Evolutionary conservation across 2,888 invertebrate genomes (phyloP).

Genomic region (Hirtodrosophila histrioides): DNA sequence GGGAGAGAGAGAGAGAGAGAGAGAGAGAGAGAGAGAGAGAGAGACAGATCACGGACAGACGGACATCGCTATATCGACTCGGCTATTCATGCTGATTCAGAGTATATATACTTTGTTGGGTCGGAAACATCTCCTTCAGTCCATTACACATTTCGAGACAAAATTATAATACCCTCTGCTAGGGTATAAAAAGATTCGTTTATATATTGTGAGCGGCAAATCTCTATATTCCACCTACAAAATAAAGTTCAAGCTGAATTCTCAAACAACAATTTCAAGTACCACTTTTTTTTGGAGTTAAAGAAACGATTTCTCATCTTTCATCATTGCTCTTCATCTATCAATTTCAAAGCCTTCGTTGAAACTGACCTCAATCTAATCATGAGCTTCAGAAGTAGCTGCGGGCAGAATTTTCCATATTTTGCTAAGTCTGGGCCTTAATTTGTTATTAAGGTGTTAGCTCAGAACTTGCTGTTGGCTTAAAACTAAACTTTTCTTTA

Average conservation of each 20-base stretch:
- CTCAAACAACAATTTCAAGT: constrained; percentile 1
- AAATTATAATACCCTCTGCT: too few relatives aligned
- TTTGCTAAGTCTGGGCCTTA: constrained; percentile 8
- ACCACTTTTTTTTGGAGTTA: constrained; percentile 11
- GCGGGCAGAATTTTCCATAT: constrained; percentile 9
- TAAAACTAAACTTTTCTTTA: constrained; percentile 27
- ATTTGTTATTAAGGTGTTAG: constrained; percentile 22
- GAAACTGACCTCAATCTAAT: constrained; percentile 39
- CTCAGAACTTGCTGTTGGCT: constrained; percentile 11
- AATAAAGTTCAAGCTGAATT: constrained; percentile 18
- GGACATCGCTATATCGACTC: too few relatives aligned
- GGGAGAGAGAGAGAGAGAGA: too few relatives aligned
- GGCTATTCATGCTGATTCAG: too few relatives aligned
- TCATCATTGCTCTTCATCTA: constrained; percentile 17
- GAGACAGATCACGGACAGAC: too few relatives aligned
- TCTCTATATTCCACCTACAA: constrained; percentile 35
- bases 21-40: too few relatives aligned
- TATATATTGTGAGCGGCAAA: neutral
- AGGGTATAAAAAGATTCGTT: too few relatives aligned
- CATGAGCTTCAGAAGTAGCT: constrained; percentile 16
- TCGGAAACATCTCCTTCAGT: too few relatives aligned
- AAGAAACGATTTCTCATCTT: constrained; percentile 26
- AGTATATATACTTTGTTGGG: too few relatives aligned
- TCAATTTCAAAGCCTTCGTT: constrained; percentile 11
- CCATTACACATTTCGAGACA: too few relatives aligned